Conservation (phyloP, 1,140 invertebrate species). For the Babylonia areolata region DNA sequence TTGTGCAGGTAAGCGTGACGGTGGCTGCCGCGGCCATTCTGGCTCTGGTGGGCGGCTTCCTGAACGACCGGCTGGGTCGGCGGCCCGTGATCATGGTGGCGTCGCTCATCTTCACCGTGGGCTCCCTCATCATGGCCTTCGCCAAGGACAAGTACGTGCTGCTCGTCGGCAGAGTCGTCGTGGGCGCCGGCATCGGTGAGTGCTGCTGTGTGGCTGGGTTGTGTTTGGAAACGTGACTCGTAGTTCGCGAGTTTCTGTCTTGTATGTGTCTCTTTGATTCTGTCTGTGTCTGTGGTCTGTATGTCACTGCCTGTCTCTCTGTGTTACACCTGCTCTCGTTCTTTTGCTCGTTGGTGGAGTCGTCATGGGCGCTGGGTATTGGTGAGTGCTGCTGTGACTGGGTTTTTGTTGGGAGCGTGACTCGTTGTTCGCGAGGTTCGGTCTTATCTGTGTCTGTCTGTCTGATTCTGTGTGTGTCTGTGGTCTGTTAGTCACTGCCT, state of each 20-base stretch:
- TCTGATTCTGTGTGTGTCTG: background rate
- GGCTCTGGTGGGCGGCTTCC: slow-evolving; percentile 78
- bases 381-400: no score
- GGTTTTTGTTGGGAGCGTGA: no score
- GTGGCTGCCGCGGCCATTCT: slow-evolving; percentile 78
- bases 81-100: slow-evolving; percentile 79
- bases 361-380: no score
- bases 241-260: no score
- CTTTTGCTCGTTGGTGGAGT: no score
- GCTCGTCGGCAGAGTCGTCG: slow-evolving; percentile 79
- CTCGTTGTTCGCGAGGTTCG: no score
- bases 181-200: slow-evolving; percentile 81
- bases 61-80: slow-evolving; percentile 79
- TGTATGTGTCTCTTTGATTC: no score
- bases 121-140: slow-evolving; percentile 79
- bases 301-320: no score
- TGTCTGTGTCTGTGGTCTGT: background rate
- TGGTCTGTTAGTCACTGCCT: background rate
- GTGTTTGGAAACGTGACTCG: background rate
- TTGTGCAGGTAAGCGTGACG: slow-evolving; percentile 72
- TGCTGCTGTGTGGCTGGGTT: slow-evolving; percentile 34
- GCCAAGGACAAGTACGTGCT: slow-evolving; percentile 77
- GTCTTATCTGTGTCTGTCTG: background rate
- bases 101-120: slow-evolving; percentile 79
- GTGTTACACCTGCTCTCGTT: no score